phyloP scores from a whole-genome alignment of 92 coral and sea anemone species.

The Epizoanthus scotinus region DNA sequence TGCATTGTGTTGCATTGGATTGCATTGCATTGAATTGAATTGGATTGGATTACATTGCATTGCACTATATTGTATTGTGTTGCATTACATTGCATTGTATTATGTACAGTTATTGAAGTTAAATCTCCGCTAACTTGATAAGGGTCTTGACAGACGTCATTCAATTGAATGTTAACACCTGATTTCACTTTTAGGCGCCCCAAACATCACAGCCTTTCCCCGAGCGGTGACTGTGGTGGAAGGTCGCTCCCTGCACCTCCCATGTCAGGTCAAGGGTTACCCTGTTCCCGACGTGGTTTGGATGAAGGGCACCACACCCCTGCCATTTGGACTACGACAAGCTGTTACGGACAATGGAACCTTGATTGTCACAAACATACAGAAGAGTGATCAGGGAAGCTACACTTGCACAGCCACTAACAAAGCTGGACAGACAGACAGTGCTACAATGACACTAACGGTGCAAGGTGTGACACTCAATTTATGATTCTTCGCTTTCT shows the following conservation, averaged over 20 bases:
- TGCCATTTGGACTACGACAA: constrained; percentile 70
- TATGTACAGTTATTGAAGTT: too few relatives aligned
- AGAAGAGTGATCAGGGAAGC: constrained; percentile 57
- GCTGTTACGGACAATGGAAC: constrained; percentile 53
- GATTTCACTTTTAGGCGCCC: constrained; percentile 61
- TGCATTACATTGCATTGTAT: too few relatives aligned
- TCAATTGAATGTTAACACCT: too few relatives aligned
- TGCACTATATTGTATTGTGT: too few relatives aligned
- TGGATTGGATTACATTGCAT: too few relatives aligned
- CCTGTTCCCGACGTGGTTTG: constrained; percentile 75
- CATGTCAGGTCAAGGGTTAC: constrained; percentile 89
- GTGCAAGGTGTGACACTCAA: constrained; percentile 39
- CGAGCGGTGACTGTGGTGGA: constrained; percentile 55
- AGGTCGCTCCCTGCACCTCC: constrained; percentile 75
- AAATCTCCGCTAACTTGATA: too few relatives aligned
- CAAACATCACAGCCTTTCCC: constrained; percentile 66
- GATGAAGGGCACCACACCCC: constrained; percentile 52
- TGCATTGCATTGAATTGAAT: too few relatives aligned
- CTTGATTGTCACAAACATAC: constrained; percentile 52
- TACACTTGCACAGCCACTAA: constrained; percentile 70
- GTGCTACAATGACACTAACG: constrained; percentile 33
- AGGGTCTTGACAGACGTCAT: too few relatives aligned
- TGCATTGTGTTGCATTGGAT: too few relatives aligned
- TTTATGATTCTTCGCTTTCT: background rate
- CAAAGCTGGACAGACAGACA: constrained; percentile 44